Evolutionary conservation across 1,140 invertebrate species (phyloP), one percentile per base, ranked within the genome.

Genomic region (Teleopsis dalmanni): DNA sequence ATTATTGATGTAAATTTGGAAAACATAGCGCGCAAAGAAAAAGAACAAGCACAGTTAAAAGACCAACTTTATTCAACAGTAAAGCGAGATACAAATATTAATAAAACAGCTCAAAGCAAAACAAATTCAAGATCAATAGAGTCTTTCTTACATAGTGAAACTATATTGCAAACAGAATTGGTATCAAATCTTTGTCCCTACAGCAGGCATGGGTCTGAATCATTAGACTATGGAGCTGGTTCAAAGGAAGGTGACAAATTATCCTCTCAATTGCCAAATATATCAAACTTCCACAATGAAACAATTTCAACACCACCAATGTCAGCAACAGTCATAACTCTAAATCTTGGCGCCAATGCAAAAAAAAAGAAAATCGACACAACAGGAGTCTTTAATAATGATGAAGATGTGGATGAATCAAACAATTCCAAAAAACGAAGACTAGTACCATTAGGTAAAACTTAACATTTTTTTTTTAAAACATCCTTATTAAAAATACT

Each of bases 321-420:
- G 14, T 60, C 54, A 46, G 60, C 62, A 47, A 60, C 66, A 3
- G 45, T 67, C 36, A 70, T 69, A 44, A 67, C 62, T 23, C 49
- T 69, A 9, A 62, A 59, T 19, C 47, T 70, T 43, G 59, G 57
- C 34, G 67, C 60, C 18, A 64, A 61, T 60, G 57, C 65, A 22
- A 83, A 82, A 57, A 84, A 85, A 56, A 86, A 85, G 57, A 87
- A 85, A 58, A 76, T 90, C 18, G 87, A 91, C 52, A 81, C 92
- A 1, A 85, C 87, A 47, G 90, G 93, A 58, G 89, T 94, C 3
- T 95, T 95, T 62, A 93, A 92, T 71, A 88, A 86, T 49, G 88
- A 91, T 55, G 90, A 95, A 56, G 88, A 91, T 60, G 85, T 88
- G 54, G 84, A 88, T 41, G 81, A 78, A 54, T 66, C 71, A 37